Evolutionary conservation across 1,140 invertebrate genomes (phyloP).

Genomic region (Lepidurus arcticus): DNA sequence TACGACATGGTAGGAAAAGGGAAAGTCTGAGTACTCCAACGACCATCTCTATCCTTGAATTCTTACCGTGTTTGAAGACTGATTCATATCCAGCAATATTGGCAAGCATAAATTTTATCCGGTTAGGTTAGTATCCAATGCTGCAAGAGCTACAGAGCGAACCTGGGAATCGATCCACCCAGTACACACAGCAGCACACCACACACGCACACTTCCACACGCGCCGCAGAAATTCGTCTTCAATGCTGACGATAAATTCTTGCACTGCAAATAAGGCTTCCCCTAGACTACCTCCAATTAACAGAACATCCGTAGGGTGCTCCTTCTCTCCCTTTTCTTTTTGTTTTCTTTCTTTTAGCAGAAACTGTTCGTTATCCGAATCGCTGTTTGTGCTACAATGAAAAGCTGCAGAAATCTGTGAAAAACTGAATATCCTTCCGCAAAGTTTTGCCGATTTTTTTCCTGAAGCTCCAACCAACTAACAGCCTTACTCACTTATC

Average conservation of each 20-base stretch:
- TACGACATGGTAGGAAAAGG: too few species aligned
- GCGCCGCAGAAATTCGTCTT: slow-evolving; percentile 12
- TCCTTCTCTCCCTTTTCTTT: too few species aligned
- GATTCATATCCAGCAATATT: neutral
- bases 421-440: too few species aligned
- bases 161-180: slow-evolving; percentile 20
- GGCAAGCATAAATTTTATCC: slow-evolving; percentile 10
- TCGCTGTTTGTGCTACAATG: too few species aligned
- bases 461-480: too few species aligned
- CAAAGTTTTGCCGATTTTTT: too few species aligned
- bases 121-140: slow-evolving; percentile 19
- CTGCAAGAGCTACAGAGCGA: slow-evolving; percentile 15
- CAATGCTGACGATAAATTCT: neutral
- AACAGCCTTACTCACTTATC: neutral
- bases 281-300: neutral
- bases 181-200: slow-evolving; percentile 13
- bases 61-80: neutral
- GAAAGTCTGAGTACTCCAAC: too few species aligned
- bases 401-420: too few species aligned
- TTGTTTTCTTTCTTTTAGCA: too few species aligned
- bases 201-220: neutral
- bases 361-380: too few species aligned
- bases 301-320: too few species aligned
- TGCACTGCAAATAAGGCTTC: neutral
- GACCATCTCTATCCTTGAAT: neutral